A percentile compares a stretch with the other conserved stretches of the same genome.
Conservation (phyloP, 35 echinoderm and acorn worm species). For the Lytechinus variegatus region DNA sequence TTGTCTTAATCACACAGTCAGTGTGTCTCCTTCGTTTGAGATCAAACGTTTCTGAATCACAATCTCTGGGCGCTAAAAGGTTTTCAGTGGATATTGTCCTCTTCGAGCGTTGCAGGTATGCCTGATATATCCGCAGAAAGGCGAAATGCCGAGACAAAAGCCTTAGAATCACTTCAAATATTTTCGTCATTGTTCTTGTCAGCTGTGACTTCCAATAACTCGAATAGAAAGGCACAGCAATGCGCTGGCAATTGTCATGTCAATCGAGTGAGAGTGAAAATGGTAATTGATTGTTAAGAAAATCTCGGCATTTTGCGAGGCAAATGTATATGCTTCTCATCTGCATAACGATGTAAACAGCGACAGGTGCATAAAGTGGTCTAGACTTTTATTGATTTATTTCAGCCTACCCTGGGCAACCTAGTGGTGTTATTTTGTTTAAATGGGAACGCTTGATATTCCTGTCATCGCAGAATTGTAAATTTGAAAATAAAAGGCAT, state of each 20-base stretch:
- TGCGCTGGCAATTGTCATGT: neutral
- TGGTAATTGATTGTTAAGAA: neutral
- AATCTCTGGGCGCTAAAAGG: neutral
- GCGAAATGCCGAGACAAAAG: constrained; percentile 79
- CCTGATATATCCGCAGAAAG: constrained; percentile 65
- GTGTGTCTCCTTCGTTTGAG: constrained; percentile 54
- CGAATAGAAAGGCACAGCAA: neutral
- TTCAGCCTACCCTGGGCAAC: neutral
- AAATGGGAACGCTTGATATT: neutral
- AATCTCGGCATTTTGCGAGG: neutral
- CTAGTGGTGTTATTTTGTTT: constrained; percentile 21
- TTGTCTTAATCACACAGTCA: constrained; percentile 57
- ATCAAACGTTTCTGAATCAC: constrained; percentile 41
- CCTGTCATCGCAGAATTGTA: neutral
- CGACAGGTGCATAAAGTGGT: neutral
- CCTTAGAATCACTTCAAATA: constrained; percentile 78
- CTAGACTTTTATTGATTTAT: constrained; percentile 27
- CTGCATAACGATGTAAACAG: neutral
- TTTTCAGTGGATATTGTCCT: constrained; percentile 70
- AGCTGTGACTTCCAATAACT: neutral
- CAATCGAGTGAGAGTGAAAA: neutral
- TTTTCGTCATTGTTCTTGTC: constrained; percentile 76
- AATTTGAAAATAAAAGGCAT: neutral
- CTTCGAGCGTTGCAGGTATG: constrained; percentile 67
- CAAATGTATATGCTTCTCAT: neutral